Evolutionary conservation across 2,888 invertebrate genomes (phyloP), one percentile per base, ranked within the genome.

Genomic region (Nomada flava): DNA sequence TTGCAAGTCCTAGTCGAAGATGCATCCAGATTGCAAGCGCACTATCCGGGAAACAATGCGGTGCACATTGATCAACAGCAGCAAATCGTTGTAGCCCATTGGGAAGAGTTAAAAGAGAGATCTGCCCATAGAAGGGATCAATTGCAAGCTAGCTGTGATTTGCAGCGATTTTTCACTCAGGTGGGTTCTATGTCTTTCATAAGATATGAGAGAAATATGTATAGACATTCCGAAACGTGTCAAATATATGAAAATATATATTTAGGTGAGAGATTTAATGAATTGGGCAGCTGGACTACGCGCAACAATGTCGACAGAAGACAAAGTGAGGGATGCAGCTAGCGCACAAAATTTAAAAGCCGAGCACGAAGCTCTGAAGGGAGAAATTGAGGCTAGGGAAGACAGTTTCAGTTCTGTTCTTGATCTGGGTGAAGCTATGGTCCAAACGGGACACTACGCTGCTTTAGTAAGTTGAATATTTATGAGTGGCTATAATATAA

Each of bases 21-120:
- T 93, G 98, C 98, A 0, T 96, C 97, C 0, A 96, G 98, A 69
- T 95, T 99, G 57, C 98, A 98, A 94, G 96, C 96, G 20, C 95
- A 97, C 52, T 99, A 99, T 94, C 99, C 99, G 0, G 98, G 98
- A 1, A 97, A 96, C 71, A 99, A 99, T 94, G 98, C 98, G 0
- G 96, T 96, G 63, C 98, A 98, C 91, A 98, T 99, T 77, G 96
- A 96, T 23, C 96, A 97, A 85, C 97, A 98, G 89, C 98, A 98
- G 94, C 96, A 96, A 53, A 96, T 97, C 7, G 97, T 99, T 0
- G 95, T 97, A 0, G 96, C 97, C 2, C 98, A 98, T 73, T 99
- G 99, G 98, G 96, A 96, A 75, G 96, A 96, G 86, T 94, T 99
- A 67, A 97, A 98, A 90, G 97, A 97, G 82, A 96, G 97, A 4